phyloP scores from a whole-genome alignment of 2,888 invertebrate genomes.

The Eulithis testata region DNA sequence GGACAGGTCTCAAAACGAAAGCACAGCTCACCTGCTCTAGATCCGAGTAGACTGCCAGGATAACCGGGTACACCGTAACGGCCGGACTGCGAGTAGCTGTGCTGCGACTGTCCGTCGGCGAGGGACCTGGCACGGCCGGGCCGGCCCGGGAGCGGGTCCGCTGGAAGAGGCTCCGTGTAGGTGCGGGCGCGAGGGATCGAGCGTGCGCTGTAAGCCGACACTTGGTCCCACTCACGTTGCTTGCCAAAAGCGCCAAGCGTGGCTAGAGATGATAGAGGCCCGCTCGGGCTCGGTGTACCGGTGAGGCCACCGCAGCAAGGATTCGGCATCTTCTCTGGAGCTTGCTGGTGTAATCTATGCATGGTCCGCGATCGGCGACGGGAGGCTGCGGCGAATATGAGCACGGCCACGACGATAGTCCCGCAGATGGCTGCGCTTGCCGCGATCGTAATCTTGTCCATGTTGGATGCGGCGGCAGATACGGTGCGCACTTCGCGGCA shows the following conservation, averaged over 20 bases:
- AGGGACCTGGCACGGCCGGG: conserved; percentile 91
- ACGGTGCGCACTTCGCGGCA: conserved; percentile 96
- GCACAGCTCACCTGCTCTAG: conserved; percentile 72
- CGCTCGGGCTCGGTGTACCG: conserved; percentile 91
- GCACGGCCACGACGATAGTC: conserved; percentile 95
- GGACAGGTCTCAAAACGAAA: conserved; percentile 43
- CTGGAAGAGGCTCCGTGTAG: conserved; percentile 86
- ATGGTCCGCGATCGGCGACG: conserved; percentile 91
- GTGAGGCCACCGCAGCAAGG: conserved; percentile 90
- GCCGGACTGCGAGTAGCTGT: conserved; percentile 94
- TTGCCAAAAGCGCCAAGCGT: conserved; percentile 93
- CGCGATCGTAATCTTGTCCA: conserved; percentile 97
- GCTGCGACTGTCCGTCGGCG: conserved; percentile 95
- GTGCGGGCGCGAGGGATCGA: conserved; percentile 95
- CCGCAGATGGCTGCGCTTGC: conserved; percentile 97
- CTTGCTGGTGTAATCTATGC: conserved; percentile 89
- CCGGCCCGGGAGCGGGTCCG: conserved; percentile 91
- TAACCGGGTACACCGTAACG: conserved; percentile 91
- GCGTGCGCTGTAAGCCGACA: conserved; percentile 95
- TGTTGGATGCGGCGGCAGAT: conserved; percentile 92
- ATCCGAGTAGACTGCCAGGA: conserved; percentile 86
- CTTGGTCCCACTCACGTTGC: conserved; percentile 89
- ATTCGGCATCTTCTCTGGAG: conserved; percentile 89
- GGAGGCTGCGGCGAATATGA: conserved; percentile 95
- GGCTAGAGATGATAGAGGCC: conserved; percentile 92